Evolutionary conservation across 2,888 invertebrate genomes (phyloP), one percentile per base, ranked within the genome.

Genomic region (Anorthoa munda): DNA sequence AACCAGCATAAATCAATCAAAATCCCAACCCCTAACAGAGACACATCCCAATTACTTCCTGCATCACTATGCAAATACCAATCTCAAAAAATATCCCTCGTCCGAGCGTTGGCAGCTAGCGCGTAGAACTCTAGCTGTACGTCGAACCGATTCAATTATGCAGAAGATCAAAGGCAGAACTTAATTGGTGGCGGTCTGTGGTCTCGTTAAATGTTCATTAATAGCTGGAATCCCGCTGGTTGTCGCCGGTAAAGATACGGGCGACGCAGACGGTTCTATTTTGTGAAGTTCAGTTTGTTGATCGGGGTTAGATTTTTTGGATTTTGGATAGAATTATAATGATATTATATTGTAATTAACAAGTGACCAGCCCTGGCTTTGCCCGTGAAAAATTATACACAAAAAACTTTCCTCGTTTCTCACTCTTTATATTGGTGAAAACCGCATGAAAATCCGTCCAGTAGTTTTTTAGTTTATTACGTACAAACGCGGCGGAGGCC

Each of bases 161-260:
- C 83, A 89, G 68, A 82, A 82, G 86, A 88, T 88, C 87, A 88
- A 86, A 88, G 81, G 83, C 79, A 81, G 84, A 81, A 85, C 79
- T 82, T 87, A 88, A 90, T 89, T 87, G 86, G 88, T 82, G 66
- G 84, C 77, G 87, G 86, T 83, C 75, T 84, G 89, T 51, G 87
- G 88, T 86, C 84, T 79, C 86, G 81, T 89, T 86, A 86, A 88
- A 88, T 85, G 84, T 88, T 87, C 85, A 87, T 87, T 87, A 84
- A 84, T 75, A 77, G 79, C 63, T 69, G 21, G 64, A 73, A 72
- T 80, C 73, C 75, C 77, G 23, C 46, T 66, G 77, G 76, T 82
- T 74, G 87, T 84, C 76, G 51, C 65, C 70, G 73, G 74, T 76
- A 81, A 82, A 75, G 76, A 87, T 81, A 84, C 81, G 66, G 51